Base-by-base conservation (phyloP, 2,113 vertebrate species). In the Urocitellus parryii region DNA sequence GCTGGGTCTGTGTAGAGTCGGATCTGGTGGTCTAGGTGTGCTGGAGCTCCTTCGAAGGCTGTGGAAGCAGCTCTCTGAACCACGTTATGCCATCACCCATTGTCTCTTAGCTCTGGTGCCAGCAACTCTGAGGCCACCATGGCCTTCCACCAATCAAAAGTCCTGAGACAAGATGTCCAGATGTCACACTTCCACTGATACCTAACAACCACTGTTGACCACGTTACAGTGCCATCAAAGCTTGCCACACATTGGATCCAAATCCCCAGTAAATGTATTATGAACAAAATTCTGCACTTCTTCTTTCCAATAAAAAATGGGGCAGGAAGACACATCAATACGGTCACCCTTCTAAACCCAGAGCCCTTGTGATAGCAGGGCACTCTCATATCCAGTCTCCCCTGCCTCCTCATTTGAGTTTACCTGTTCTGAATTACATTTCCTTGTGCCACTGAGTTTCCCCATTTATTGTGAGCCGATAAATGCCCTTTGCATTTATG, bases 41-140 rank as follows among this genome's bases (percentile, higher is more conserved):
- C 79, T 98, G 98, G 77, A 98, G 98, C 90, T 98, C 98, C 88
- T 98, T 97, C 37, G 98, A 98, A 72, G 98, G 98, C 98, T 98
- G 78, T 88, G 97, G 72, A 79, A 97, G 87, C 65, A 98, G 83
- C 89, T 98, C 96, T 89, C 97, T 74, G 4, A 97, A 97, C 67
- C 74, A 79, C 29, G 27, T 53, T 0, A 76, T 89, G 45, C 97
- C 96, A 2, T 95, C 42, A 42, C 74, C 95, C 87, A 96, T 86
- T 0, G 72, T 63, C 91, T 97, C 97, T 93, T 37, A 97, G 45
- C 70, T 97, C 96, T 7, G 93, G 73, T 68, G 79, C 86, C 58
- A 97, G 86, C 53, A 97, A 61, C n/a, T 42, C 93, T 48, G 96
- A 91, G 45, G 96, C 94, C 45, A 72, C 90, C 97, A 97, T 97